Evolutionary conservation across 2,797 vertebrate species (phyloP), one percentile per base, ranked within the genome.

Genomic region (Leptodactylus fallax): DNA sequence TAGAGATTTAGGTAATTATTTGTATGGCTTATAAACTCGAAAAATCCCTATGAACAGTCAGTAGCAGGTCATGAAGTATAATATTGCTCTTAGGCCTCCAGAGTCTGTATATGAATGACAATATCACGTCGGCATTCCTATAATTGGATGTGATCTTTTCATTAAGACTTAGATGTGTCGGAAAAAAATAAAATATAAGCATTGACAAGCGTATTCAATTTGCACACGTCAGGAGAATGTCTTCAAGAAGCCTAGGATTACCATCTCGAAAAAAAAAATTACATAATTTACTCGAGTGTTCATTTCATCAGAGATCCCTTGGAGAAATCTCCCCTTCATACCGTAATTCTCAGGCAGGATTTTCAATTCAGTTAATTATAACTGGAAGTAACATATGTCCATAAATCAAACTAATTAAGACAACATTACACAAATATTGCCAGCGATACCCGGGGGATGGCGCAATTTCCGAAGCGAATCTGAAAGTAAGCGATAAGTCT

Each of bases 401-500:
- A 23, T 23, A 85, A 80, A 85, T 72, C 7, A 74, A 63, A 79
- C 61, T 79, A 83, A 88, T 74, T 85, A 88, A 56, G 56, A 60
- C 51, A 25, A 72, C 12, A 67, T 61, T 13, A 74, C 49, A 85
- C 21, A 60, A 72, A 16, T 79, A 58, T 19, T 25, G 6, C 4
- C 6, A 58, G 21, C 76, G 51, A 10, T 4, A 58, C 76, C 36
- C 7, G 5, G 12, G 74, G 67, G 87, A 84, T 7, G 63, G 53
- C 3, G 3, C n/a, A 55, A 16, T 25, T 79, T 21, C 51, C 5
- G 49, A 21, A 61, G 16, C 5, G n/a, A 56, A 27, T 63, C 3
- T 56, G 45, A 71, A 23, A 23, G 21, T 21, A 21, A 56, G 47
- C 47, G 72, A 83, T 49, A 87, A 69, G 17, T 60, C 47, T 83